Base-by-base conservation (phyloP, 2,113 vertebrate species). In the Agapornis roseicollis region DNA sequence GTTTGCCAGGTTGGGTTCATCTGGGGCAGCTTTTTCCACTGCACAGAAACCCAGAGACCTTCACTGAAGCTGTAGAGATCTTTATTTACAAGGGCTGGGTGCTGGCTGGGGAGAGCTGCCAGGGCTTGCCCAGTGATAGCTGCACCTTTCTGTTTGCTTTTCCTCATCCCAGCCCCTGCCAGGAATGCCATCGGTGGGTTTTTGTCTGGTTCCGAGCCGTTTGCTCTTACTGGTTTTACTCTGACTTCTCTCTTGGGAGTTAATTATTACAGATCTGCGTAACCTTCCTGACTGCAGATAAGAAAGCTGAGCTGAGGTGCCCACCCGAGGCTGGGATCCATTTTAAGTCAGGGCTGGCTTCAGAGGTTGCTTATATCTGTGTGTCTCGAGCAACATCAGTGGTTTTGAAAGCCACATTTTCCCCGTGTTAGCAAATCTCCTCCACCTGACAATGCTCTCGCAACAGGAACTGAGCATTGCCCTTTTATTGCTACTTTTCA, bases 391-490 rank as follows among this genome's bases (percentile, higher is more conserved):
- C 2, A 8, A 47, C 55, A 89, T 39, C 60, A 64, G 63, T 1
- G 10, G 35, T 46, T 89, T 69, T 15, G 29, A 72, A 92, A 86
- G 23, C 23, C 28, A 6, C 20, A 7, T 44, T 35, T 85, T 4
- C 58, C 29, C n/a, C 50, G n/a, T 6, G 1, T 37, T 42, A 64
- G 39, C 28, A 68, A 2, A 46, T 83, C 53, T 35, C 11, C 15
- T 10, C 33, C 71, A 72, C 2, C 47, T 68, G 61, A 25, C 37
- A 68, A 63, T 8, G 29, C 17, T 47, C 25, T 20, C 0, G 0
- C n/a, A 44, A 2, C 1, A 37, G 17, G 24, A 44, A 20, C 28
- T 7, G 42, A 77, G 19, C 0, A 0, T n/a, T 71, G 52, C 4
- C 9, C 28, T 33, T 78, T 61, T n/a, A 20, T 47, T 56, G 41